Evolutionary conservation across 2,797 vertebrate genomes (phyloP), one percentile per base, ranked within the genome.

Genomic region (Bufotes viridis): DNA sequence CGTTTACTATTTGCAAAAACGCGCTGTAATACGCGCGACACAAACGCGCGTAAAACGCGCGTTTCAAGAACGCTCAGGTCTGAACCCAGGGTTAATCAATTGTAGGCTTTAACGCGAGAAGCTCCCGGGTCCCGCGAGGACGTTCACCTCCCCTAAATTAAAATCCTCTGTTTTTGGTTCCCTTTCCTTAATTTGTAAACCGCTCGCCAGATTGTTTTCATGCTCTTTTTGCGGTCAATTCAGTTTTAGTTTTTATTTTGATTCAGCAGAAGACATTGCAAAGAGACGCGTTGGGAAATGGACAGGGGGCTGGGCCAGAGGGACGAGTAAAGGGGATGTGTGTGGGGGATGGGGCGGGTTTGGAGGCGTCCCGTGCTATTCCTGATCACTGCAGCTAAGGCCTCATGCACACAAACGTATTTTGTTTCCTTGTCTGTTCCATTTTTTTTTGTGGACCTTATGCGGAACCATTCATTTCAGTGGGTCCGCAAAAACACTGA

Each of bases 21-120:
- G n/a, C n/a, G n/a, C n/a, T n/a, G n/a, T n/a, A n/a, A n/a, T n/a
- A n/a, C n/a, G n/a, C n/a, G n/a, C n/a, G n/a, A n/a, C n/a, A n/a
- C n/a, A n/a, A n/a, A n/a, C n/a, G n/a, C n/a, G n/a, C n/a, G n/a
- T n/a, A n/a, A n/a, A n/a, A n/a, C n/a, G n/a, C n/a, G n/a, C n/a
- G n/a, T n/a, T n/a, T n/a, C n/a, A n/a, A n/a, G n/a, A n/a, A n/a
- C n/a, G n/a, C n/a, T n/a, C n/a, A n/a, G n/a, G n/a, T n/a, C n/a
- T n/a, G n/a, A n/a, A n/a, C n/a, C n/a, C n/a, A n/a, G n/a, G n/a
- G n/a, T n/a, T n/a, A n/a, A 81, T 84, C 72, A 86, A 82, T 7
- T 55, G 55, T 12, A 89, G 89, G 63, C 91, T 90, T 90, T 90
- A 92, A 78, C 84, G 82, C 83, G 49, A 78, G 80, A 55, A n/a